Percentiles rank a stretch among this genome's conserved stretches.
Conservation (phyloP, 2,888 invertebrate species). For the Lacanobia oleracea region DNA sequence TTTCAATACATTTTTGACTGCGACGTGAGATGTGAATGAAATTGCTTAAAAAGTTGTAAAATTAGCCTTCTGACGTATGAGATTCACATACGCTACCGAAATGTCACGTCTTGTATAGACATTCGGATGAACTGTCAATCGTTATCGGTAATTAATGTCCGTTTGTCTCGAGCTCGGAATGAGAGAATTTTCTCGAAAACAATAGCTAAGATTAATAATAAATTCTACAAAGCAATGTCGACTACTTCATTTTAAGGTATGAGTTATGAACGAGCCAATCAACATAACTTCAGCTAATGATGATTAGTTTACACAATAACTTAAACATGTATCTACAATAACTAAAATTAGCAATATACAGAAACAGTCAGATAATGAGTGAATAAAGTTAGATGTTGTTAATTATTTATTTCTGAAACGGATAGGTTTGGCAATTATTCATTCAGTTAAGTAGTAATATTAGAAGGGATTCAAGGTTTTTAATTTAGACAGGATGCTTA, state of each 20-base stretch:
- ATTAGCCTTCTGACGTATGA: too few relatives aligned
- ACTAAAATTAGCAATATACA: constrained; percentile 27
- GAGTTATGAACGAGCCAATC: constrained; percentile 29
- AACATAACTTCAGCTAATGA: constrained; percentile 36
- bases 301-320: constrained; percentile 41
- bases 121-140: background rate
- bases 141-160: background rate
- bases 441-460: background rate
- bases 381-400: background rate
- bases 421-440: background rate
- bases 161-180: background rate
- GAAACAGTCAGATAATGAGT: constrained; percentile 7
- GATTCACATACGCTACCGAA: too few relatives aligned
- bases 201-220: background rate
- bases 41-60: too few relatives aligned
- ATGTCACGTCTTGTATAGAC: background rate
- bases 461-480: background rate
- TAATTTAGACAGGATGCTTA: too few relatives aligned
- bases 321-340: constrained; percentile 35
- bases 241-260: constrained; percentile 1
- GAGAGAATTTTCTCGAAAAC: background rate
- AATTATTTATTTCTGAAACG: constrained; percentile 9
- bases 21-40: too few relatives aligned
- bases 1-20: too few relatives aligned
- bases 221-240: background rate